phyloP scores from a whole-genome alignment of 2,888 invertebrate genomes.

The Aethes cnicana region DNA sequence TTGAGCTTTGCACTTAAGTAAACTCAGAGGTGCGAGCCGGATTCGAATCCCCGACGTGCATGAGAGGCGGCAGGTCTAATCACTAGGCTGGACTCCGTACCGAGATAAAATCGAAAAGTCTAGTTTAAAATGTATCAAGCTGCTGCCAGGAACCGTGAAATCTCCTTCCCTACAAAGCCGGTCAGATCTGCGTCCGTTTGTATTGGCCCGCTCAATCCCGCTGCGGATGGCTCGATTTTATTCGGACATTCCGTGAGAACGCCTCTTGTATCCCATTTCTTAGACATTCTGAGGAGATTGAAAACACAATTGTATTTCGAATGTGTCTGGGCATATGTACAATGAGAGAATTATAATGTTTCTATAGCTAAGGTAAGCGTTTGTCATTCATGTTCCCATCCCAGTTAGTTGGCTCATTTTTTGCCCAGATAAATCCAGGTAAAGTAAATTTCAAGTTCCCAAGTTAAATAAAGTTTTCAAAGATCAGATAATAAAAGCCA shows the following conservation, averaged over 20 bases:
- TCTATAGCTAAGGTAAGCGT: not conserved
- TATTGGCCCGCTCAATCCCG: conserved; percentile 23
- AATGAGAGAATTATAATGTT: conserved; percentile 4
- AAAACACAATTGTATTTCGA: conserved; percentile 28
- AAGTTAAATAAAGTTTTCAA: too few relatives aligned
- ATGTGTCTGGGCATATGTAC: conserved; percentile 12
- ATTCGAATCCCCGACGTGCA: too few relatives aligned
- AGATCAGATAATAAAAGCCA: too few relatives aligned
- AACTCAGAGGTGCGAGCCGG: too few relatives aligned
- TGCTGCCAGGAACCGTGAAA: conserved; percentile 8
- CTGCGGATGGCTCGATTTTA: conserved; percentile 29
- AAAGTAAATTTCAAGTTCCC: too few relatives aligned
- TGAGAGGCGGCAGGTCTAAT: too few relatives aligned
- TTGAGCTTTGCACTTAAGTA: too few relatives aligned
- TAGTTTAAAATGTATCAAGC: conserved; percentile 18
- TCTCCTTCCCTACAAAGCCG: conserved; percentile 24
- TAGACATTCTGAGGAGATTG: conserved; percentile 24
- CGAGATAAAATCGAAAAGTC: conserved; percentile 2
- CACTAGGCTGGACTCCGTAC: too few relatives aligned
- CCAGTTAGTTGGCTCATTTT: too few relatives aligned
- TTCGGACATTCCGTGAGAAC: conserved; percentile 33
- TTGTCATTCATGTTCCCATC: too few relatives aligned
- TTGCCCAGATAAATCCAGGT: too few relatives aligned
- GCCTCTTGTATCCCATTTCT: conserved; percentile 30
- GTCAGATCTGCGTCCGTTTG: conserved; percentile 14